A percentile compares a stretch with the other conserved stretches of the same genome.
Conservation (phyloP, 2,888 invertebrate species). For the Chymomyza caudatula region DNA sequence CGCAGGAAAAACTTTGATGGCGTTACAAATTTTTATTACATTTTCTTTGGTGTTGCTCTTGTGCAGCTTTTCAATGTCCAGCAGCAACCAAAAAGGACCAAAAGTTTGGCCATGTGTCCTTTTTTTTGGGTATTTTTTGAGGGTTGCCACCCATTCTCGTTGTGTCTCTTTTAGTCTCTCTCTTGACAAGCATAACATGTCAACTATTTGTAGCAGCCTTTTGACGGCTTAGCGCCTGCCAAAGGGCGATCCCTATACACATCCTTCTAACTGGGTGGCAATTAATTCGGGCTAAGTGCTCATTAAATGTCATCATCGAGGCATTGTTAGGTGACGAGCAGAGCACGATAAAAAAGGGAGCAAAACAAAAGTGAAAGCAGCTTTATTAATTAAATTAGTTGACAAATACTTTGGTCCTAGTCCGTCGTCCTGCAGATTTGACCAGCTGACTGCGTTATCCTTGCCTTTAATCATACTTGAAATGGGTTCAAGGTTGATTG, state of each 20-base stretch:
- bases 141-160: background rate
- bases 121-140: conserved; percentile 5
- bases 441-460: conserved; percentile 27
- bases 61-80: conserved; percentile 40
- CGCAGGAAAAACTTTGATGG: conserved; percentile 41
- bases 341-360: conserved; percentile 13
- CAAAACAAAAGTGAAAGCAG: conserved; percentile 11
- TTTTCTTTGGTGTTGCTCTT: conserved; percentile 49
- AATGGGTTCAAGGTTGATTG: conserved; percentile 14
- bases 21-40: conserved; percentile 64
- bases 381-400: conserved; percentile 56
- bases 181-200: conserved; percentile 6
- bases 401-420: conserved; percentile 31
- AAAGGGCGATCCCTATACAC: conserved; percentile 13
- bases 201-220: background rate
- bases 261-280: conserved; percentile 31
- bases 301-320: conserved; percentile 55
- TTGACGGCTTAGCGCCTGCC: background rate
- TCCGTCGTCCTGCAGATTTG: background rate
- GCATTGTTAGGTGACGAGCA: conserved; percentile 21
- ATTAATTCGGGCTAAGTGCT: conserved; percentile 68
- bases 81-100: conserved; percentile 41
- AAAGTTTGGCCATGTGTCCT: conserved; percentile 34
- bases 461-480: conserved; percentile 20
- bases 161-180: conserved; percentile 30